Evolutionary conservation across 2,113 vertebrate species (phyloP), one percentile per base, ranked within the genome.

Genomic region (Acanthisitta chloris): DNA sequence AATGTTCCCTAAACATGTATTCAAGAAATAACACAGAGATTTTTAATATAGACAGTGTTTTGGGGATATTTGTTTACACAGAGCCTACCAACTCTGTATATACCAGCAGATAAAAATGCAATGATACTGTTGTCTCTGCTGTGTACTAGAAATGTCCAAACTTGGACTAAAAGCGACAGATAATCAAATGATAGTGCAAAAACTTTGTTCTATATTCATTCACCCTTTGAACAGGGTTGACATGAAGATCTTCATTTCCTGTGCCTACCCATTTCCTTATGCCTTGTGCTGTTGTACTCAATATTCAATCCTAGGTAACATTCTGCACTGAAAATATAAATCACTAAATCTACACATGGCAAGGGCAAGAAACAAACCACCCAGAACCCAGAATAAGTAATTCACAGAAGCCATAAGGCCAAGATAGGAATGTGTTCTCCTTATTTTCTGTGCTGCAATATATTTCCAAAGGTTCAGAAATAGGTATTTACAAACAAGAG

Each of bases 401-500:
- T 95, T 84, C 86, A 72, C 88, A 79, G 33, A 92, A 97, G 92
- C 42, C 79, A 8, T 12, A 76, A 93, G 95, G 88, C 92, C 40
- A 62, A 81, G 36, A 69, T 28, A 38, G 36, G 69, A 95, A 79
- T n/a, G 69, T 78, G 72, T 84, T 90, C 64, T 80, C 54, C 55
- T 94, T 73, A 79, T 86, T 92, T 95, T 55, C 69, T 64, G 36
- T n/a, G 58, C 80, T 90, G 77, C 77, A 93, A 42, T 52, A 46
- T 46, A 90, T 96, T 65, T 88, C 76, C 69, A 84, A 81, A 88
- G 83, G 69, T 74, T 86, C 67, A 84, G 88, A 88, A 96, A 88
- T 21, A 90, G 48, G 82, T 95, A 92, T 97, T 97, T 96, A 95
- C 88, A 92, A 96, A 94, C 72, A 92, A 67, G 76, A 96, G 94